Evolutionary conservation across 30 jellyfish, hydroid and myxozoan genomes (phyloP), one percentile per base, ranked within the genome.

Genomic region (Aurelia coerulea): DNA sequence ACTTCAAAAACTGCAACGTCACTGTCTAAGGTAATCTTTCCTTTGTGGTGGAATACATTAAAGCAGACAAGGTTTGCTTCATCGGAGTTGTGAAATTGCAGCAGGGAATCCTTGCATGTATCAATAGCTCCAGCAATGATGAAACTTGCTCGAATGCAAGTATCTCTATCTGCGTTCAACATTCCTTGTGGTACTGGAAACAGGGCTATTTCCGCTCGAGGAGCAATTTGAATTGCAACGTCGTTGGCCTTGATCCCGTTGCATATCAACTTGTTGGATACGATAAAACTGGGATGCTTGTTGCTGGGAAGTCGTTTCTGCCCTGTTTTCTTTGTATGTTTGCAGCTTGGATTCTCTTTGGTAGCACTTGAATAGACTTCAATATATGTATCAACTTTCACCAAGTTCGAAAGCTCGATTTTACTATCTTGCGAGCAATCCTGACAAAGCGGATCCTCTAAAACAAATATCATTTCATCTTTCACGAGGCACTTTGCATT

Each of bases 41-140:
- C 69, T 60, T 60, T 60, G 69, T 60, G 69, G 34, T 16, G 8
- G 10, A 17, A 60, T 17, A 2, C 69, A 16, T 60, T 17, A 1
- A 32, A 4, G 10, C 69, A 60, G 2, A 60, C 34, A 3, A 60
- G 1, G 10, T 60, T 23, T 0, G 10, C 34, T 60, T 60, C 69
- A 23, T 11, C 6, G 31, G 69, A 60, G 9, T 60, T 23, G 33
- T 23, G 34, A 60, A 60, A 60, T 23, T 60, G 31, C 34, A 60
- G 31, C 34, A 60, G 34, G 34, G 69, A 60, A 23, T 60, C 34
- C 10, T 23, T 60, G 69, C 69, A 60, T 60, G 69, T 60, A 3
- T 60, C 69, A 60, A 60, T 23, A 11, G 69, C 69, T 23, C 69
- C 69, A 16, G 69, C 69, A 60, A 60, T 60, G 34, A 60, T 3